phyloP scores from a whole-genome alignment of 2,888 invertebrate genomes.

The Elaeidobius kamerunicus region DNA sequence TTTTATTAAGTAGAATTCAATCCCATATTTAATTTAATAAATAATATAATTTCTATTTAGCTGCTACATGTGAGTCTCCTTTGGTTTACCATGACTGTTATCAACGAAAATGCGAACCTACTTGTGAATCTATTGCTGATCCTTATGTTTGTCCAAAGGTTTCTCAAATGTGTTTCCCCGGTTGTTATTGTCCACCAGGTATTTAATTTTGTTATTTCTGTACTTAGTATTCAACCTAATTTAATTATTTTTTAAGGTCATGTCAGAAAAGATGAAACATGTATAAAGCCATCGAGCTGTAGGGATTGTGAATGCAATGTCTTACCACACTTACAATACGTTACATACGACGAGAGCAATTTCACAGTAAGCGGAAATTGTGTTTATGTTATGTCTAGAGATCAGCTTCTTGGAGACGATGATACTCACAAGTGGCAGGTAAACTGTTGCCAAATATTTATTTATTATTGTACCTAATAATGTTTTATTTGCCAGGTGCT shows the following conservation, averaged over 20 bases:
- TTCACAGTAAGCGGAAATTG: constrained; percentile 82
- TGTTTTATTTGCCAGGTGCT: constrained; percentile 54
- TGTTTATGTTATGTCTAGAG: constrained; percentile 74
- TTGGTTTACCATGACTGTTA: constrained; percentile 82
- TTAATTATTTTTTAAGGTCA: constrained; percentile 32
- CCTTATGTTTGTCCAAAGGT: constrained; percentile 60
- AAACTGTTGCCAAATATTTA: constrained; percentile 14
- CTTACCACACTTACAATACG: constrained; percentile 75
- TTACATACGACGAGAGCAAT: constrained; percentile 77
- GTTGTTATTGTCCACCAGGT: constrained; percentile 83
- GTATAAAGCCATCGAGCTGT: constrained; percentile 69
- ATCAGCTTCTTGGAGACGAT: constrained; percentile 52
- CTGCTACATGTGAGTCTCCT: constrained; percentile 68
- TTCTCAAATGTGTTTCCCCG: constrained; percentile 71
- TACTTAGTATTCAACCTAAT: neutral
- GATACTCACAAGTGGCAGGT: constrained; percentile 55
- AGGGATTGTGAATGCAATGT: constrained; percentile 72
- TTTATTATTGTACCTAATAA: constrained; percentile 16
- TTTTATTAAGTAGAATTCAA: neutral
- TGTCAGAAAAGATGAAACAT: constrained; percentile 64
- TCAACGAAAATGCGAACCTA: constrained; percentile 72
- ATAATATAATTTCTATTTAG: constrained; percentile 46
- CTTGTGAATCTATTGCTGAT: constrained; percentile 63
- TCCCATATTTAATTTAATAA: neutral
- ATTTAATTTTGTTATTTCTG: neutral